Conservation (phyloP, 1,140 invertebrate species). For the Cotesia glomerata region DNA sequence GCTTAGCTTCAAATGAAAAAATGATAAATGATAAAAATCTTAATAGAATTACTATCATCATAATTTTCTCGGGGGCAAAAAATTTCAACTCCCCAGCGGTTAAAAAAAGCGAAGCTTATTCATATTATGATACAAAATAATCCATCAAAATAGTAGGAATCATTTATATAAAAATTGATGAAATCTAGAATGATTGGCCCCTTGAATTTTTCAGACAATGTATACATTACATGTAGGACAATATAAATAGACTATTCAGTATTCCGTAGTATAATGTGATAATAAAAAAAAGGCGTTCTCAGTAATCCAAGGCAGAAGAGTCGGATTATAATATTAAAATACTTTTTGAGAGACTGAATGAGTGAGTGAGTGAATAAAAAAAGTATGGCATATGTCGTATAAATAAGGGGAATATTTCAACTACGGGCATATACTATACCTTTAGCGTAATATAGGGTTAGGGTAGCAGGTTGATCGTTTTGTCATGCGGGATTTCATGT, state of each 20-base stretch:
- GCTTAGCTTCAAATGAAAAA: not conserved
- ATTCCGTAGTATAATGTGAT: slow-evolving; percentile 1
- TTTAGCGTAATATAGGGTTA: not conserved
- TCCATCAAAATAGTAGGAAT: slow-evolving; percentile 13
- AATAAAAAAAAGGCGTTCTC: not conserved
- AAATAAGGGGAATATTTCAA: not conserved
- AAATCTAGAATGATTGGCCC: slow-evolving; percentile 4
- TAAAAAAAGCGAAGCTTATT: not conserved
- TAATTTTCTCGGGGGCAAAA: not conserved
- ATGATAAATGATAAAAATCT: not conserved
- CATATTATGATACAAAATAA: not conserved
- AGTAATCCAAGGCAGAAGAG: slow-evolving; percentile 23
- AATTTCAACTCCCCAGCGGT: not conserved
- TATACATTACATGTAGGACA: not conserved
- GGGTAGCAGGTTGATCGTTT: slow-evolving; percentile 17
- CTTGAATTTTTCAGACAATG: not conserved
- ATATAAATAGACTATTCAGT: not conserved
- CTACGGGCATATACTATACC: not conserved
- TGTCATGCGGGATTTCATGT: slow-evolving; percentile 18
- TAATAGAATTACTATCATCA: not conserved
- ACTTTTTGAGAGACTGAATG: not conserved
- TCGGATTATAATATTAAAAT: slow-evolving; percentile 31
- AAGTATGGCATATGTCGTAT: not conserved
- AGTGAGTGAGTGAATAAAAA: not conserved
- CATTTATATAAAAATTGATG: slow-evolving; percentile 21